Evolutionary conservation across 1,140 invertebrate species (phyloP), one percentile per base, ranked within the genome.

Genomic region (Chelonus insularis): DNA sequence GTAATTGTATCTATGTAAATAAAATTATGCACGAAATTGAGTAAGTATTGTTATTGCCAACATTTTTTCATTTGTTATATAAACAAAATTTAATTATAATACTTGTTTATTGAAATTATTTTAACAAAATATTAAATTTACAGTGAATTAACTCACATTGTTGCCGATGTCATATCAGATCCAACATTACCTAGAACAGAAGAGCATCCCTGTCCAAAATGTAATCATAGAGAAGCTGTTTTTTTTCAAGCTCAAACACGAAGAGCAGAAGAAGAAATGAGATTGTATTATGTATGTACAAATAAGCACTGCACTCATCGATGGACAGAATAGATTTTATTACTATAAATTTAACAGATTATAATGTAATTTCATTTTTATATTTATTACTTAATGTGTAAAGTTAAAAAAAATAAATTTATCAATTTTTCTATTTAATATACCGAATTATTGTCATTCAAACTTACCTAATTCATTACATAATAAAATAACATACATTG

Each of bases 1-100:
- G 97, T 66, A 96, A 97, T 72, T 99, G 97, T 75, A 98, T 99
- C 60, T 99, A 99, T 75, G 97, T 99, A 0, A 99, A 99, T 86
- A 99, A 99, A 86, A 97, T 99, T 85, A 98, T 96, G 88, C 97
- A 99, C 87, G 97, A 99, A 91, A 96, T 99, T 65, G 97, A 99
- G 92, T 94, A 86, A 88, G 90, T 86, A n/a, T n/a, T n/a, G n/a
- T 63, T 16, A 36, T 64, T 39, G n/a, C n/a, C n/a, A n/a, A n/a
- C n/a, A n/a, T n/a, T n/a, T n/a, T n/a, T n/a, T n/a, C n/a, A n/a
- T n/a, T n/a, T n/a, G n/a, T n/a, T n/a, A n/a, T n/a, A n/a, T n/a
- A n/a, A n/a, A n/a, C n/a, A n/a, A n/a, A n/a, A n/a, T n/a, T n/a
- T n/a, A n/a, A n/a, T n/a, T n/a, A n/a, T n/a, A n/a, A n/a, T n/a